A percentile compares a stretch with the other conserved stretches of the same genome.
These are phyloP conservation scores for Drosophila dunni DNA, from an alignment of 1,140 invertebrate genomes.

Conservation along the genomic window DNA sequence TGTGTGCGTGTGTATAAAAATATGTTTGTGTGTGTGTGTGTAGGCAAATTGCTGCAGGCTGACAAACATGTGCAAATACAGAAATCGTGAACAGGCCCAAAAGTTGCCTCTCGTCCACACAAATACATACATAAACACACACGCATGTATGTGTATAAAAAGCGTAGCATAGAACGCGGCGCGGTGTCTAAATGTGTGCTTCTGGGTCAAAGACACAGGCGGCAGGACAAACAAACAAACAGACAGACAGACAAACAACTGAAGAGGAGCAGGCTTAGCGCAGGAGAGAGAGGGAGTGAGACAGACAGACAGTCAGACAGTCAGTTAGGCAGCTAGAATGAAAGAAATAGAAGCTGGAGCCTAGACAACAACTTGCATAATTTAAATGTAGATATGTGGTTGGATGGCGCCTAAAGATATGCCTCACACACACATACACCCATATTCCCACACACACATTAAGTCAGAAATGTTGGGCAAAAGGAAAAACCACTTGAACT, in stretches of 20 bases:
- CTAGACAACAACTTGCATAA: conserved; percentile 82
- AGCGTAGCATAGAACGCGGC: conserved; percentile 62
- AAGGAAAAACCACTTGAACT: conserved; percentile 73
- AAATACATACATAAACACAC: not conserved
- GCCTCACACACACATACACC: conserved; percentile 38
- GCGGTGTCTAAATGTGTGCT: conserved; percentile 69
- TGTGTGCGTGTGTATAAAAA: conserved; percentile 21
- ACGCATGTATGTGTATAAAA: conserved; percentile 39
- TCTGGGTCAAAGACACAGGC: conserved; percentile 77
- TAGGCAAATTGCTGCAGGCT: conserved; percentile 54
- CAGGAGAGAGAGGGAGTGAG: not conserved
- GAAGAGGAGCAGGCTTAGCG: not conserved
- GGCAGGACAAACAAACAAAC: conserved; percentile 43
- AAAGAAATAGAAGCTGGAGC: conserved; percentile 35
- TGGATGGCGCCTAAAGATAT: conserved; percentile 76
- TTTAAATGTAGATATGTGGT: conserved; percentile 81
- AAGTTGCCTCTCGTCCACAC: conserved; percentile 40
- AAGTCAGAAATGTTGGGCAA: conserved; percentile 19
- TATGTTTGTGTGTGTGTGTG: conserved; percentile 10
- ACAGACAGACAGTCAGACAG: not conserved
- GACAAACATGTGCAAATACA: conserved; percentile 54
- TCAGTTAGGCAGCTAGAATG: conserved; percentile 7
- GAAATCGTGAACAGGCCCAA: conserved; percentile 54
- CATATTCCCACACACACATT: not conserved
- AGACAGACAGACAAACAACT: conserved; percentile 52